Evolutionary conservation across 2,888 invertebrate species (phyloP).

Genomic region (Melieria picta): DNA sequence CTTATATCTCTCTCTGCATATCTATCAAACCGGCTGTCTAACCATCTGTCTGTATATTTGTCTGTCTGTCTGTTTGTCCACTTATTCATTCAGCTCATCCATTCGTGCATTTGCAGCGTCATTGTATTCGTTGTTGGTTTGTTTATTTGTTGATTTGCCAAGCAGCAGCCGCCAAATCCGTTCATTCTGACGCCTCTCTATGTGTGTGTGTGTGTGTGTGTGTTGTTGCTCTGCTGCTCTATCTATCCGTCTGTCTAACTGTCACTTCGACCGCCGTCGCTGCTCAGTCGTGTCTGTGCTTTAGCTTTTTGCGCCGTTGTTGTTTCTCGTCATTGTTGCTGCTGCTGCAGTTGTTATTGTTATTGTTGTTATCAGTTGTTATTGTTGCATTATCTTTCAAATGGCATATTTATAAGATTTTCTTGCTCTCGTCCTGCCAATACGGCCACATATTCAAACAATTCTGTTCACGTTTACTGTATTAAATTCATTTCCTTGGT

Average conservation of each 20-base stretch:
- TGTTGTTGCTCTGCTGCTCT: neutral
- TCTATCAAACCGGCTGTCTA: too few species aligned
- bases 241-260: neutral
- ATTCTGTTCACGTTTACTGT: neutral
- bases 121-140: neutral
- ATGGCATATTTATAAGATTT: conserved; percentile 17
- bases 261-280: neutral
- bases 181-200: neutral
- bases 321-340: neutral
- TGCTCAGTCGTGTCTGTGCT: neutral
- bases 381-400: conserved; percentile 9
- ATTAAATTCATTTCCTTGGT: conserved; percentile 19
- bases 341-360: neutral
- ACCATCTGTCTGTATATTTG: neutral
- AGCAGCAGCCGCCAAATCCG: neutral
- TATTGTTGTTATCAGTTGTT: neutral
- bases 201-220: neutral
- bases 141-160: neutral
- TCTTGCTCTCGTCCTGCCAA: neutral
- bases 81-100: neutral
- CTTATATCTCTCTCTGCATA: too few species aligned
- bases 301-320: neutral
- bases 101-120: too few species aligned
- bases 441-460: neutral
- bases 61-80: conserved; percentile 9